A percentile compares a stretch with the other conserved stretches of the same genome.
phyloP scores from a whole-genome alignment of 2,113 vertebrate species.

The Ondatra zibethicus region DNA sequence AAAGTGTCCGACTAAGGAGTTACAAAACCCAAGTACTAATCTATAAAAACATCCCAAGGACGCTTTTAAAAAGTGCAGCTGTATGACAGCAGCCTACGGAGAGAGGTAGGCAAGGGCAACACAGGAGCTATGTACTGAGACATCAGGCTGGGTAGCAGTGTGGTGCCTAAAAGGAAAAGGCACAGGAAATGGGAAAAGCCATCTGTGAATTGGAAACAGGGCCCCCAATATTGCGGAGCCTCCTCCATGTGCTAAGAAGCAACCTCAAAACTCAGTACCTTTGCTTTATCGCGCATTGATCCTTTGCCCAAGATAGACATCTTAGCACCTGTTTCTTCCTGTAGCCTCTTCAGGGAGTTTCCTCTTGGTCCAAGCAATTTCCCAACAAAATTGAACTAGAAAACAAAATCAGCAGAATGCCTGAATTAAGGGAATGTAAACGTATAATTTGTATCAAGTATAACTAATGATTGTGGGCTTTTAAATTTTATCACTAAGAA shows the following conservation, averaged over 20 bases:
- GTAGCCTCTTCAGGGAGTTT: slow-evolving; percentile 99
- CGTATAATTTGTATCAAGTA: background rate
- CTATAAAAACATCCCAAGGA: background rate
- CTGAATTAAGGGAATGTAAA: slow-evolving; percentile 61
- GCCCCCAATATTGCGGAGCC: background rate
- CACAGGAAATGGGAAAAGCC: background rate
- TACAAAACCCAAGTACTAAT: background rate
- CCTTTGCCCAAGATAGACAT: slow-evolving; percentile 99
- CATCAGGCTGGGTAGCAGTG: background rate
- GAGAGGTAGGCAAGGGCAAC: background rate
- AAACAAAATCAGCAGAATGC: slow-evolving; percentile 79
- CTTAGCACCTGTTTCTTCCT: slow-evolving; percentile 99
- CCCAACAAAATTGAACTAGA: slow-evolving; percentile 99
- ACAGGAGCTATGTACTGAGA: background rate
- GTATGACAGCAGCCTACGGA: background rate
- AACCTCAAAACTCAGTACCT: slow-evolving; percentile 88
- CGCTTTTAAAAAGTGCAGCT: background rate
- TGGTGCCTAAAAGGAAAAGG: background rate
- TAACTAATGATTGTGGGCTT: slow-evolving; percentile 26
- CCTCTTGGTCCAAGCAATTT: slow-evolving; percentile 99
- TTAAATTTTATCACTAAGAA: background rate
- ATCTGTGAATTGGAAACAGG: background rate
- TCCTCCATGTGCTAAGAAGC: background rate
- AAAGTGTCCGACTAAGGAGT: background rate
- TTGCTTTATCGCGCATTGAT: slow-evolving; percentile 99